A percentile compares a stretch with the other conserved stretches of the same genome.
Evolutionary conservation across 2,797 vertebrate species (phyloP).

Genomic region (Cyprinella venusta): DNA sequence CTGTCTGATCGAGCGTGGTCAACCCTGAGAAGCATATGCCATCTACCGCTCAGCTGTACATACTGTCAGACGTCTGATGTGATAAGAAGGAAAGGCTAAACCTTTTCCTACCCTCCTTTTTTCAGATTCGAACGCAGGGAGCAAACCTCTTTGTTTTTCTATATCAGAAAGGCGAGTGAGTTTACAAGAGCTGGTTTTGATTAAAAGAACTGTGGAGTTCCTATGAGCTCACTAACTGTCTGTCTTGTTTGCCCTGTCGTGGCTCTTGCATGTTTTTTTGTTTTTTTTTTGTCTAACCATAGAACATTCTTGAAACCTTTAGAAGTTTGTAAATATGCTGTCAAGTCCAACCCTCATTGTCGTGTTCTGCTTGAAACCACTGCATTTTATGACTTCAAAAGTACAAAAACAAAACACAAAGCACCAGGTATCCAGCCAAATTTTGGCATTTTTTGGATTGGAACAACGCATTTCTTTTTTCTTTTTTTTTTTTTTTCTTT

Average conservation of each 20-base stretch:
- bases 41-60: constrained; percentile 67
- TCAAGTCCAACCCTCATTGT: constrained; percentile 10
- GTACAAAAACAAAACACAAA: constrained; percentile 6
- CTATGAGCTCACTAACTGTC: constrained; percentile 37
- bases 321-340: constrained; percentile 18
- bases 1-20: constrained; percentile 58
- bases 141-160: constrained; percentile 50
- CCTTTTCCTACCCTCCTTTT: constrained; percentile 24
- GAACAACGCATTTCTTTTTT: neutral
- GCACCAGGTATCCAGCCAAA: neutral
- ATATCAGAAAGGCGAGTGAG: constrained; percentile 37
- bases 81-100: constrained; percentile 60
- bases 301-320: constrained; percentile 41
- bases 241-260: constrained; percentile 42
- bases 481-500: neutral
- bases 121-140: constrained; percentile 5
- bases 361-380: neutral
- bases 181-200: constrained; percentile 52
- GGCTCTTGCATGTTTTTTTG: constrained; percentile 12
- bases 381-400: constrained; percentile 16
- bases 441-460: neutral
- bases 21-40: constrained; percentile 64
- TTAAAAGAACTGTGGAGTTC: constrained; percentile 46
- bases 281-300: constrained; percentile 1
- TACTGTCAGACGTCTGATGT: constrained; percentile 58